These are phyloP conservation scores for Ormyrus pomaceus DNA, from an alignment of 2,888 invertebrate species.

Conservation along the genomic window DNA sequence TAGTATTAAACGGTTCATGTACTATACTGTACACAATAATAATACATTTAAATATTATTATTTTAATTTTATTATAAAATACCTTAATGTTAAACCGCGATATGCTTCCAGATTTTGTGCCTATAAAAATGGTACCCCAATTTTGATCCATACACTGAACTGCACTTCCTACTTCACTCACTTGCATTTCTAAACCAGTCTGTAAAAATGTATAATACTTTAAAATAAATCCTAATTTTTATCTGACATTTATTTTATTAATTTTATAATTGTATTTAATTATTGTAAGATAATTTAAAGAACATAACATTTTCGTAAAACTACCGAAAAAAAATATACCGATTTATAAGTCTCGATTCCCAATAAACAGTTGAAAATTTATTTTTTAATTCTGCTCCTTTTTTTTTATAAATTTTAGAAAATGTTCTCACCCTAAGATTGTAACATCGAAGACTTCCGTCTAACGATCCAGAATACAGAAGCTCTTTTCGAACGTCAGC, in stretches of 20 bases:
- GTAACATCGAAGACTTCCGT: constrained; percentile 80
- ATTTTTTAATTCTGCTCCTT: not conserved
- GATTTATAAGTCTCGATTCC: not conserved
- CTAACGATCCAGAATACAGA: constrained; percentile 81
- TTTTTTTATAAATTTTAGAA: not conserved
- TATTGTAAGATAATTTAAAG: too few species aligned
- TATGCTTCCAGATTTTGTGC: constrained; percentile 84
- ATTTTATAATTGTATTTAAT: too few species aligned
- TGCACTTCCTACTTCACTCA: constrained; percentile 79
- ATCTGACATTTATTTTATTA: not conserved
- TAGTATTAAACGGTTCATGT: too few species aligned
- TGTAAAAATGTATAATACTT: constrained; percentile 68
- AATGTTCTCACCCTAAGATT: constrained; percentile 77
- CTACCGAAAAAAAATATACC: too few species aligned
- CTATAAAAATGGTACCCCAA: constrained; percentile 85
- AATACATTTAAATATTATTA: constrained; percentile 11
- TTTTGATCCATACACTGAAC: constrained; percentile 86
- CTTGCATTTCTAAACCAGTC: constrained; percentile 78
- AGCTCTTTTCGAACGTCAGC: constrained; percentile 76
- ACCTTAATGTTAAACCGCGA: constrained; percentile 84
- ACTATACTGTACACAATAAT: not conserved
- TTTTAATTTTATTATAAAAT: constrained; percentile 49
- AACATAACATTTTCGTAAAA: too few species aligned
- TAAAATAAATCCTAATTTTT: not conserved
- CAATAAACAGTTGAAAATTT: not conserved